phyloP scores from a whole-genome alignment of 2,797 vertebrate species.

The Pseudotriccus pelzelni region DNA sequence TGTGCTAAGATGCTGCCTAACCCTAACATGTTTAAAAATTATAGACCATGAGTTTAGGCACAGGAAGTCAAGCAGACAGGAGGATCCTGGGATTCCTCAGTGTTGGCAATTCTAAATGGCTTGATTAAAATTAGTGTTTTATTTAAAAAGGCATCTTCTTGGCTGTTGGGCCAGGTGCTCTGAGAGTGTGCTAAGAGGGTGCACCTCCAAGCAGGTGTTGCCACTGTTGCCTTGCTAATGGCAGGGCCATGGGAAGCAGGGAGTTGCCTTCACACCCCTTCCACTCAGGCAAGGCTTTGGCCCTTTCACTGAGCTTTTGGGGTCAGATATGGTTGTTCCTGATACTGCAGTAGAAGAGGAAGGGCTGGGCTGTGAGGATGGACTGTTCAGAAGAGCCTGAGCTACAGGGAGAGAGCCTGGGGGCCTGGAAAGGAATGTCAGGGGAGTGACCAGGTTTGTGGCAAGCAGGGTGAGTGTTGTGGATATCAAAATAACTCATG shows the following conservation, averaged over 20 bases:
- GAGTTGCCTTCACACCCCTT: background rate
- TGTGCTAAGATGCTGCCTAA: background rate
- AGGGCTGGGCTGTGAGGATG: background rate
- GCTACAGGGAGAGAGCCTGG: background rate
- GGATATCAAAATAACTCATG: background rate
- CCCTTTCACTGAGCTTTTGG: background rate
- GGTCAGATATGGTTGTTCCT: background rate
- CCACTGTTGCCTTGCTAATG: background rate
- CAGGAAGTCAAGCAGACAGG: background rate
- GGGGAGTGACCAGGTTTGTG: background rate
- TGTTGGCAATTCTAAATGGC: background rate
- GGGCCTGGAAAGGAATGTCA: background rate
- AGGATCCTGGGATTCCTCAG: background rate
- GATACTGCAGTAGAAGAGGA: background rate
- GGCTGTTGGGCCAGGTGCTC: background rate
- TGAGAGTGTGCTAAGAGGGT: background rate
- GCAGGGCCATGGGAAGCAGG: background rate
- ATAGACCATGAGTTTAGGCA: background rate
- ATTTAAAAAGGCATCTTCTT: background rate
- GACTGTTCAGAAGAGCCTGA: background rate
- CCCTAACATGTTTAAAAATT: background rate
- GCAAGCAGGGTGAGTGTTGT: background rate
- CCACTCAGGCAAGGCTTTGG: background rate
- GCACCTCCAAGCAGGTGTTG: background rate
- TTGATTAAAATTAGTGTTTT: background rate